Evolutionary conservation across 2,888 invertebrate species (phyloP).

Genomic region (Aradus depressus): DNA sequence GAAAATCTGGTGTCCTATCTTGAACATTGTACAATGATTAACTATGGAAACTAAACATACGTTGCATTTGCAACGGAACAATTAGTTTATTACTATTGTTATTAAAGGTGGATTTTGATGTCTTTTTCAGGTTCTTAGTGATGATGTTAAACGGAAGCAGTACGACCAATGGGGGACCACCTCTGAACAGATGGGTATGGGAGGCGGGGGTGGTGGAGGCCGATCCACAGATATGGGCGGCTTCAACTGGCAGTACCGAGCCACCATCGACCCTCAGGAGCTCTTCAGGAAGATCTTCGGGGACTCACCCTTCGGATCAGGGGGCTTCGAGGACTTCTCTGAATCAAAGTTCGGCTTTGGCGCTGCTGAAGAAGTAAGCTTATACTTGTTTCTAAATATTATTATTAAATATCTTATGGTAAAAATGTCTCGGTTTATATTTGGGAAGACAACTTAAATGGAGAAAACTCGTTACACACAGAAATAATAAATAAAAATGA

Average conservation of each 20-base stretch:
- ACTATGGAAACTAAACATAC: no score
- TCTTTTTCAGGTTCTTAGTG: constrained; percentile 60
- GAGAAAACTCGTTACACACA: no score
- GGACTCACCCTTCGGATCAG: constrained; percentile 56
- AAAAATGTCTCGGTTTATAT: no score
- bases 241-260: constrained; percentile 74
- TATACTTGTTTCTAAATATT: constrained; percentile 5
- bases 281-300: constrained; percentile 92
- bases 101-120: no score
- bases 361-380: constrained; percentile 73
- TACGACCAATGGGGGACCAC: constrained; percentile 91
- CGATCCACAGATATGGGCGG: constrained; percentile 43
- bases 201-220: constrained; percentile 42
- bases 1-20: no score
- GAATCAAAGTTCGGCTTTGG: constrained; percentile 86
- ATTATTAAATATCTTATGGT: no score
- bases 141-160: constrained; percentile 80
- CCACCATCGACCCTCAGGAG: constrained; percentile 89
- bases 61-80: neutral
- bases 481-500: no score
- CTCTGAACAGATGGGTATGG: constrained; percentile 72
- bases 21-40: no score
- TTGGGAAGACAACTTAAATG: no score
- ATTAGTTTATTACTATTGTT: neutral
- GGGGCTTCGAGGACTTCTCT: constrained; percentile 68